phyloP scores from a whole-genome alignment of 1,140 invertebrate species.

The Drosophila albomicans region DNA sequence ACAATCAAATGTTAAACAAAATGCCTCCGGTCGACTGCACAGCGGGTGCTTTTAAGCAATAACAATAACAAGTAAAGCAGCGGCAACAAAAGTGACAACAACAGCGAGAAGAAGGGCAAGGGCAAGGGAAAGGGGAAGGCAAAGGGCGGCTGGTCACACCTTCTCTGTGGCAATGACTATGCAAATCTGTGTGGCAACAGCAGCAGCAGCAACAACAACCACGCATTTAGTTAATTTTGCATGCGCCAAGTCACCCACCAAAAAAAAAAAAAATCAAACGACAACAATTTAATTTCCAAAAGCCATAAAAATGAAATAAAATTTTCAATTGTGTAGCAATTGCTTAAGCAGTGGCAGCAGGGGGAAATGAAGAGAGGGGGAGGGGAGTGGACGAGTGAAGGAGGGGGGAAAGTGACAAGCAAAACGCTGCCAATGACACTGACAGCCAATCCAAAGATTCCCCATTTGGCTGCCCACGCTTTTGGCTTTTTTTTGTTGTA shows the following conservation, averaged over 20 bases:
- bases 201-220: constrained; percentile 11
- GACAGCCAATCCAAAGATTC: constrained; percentile 33
- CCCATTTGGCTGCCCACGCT: neutral
- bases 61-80: constrained; percentile 34
- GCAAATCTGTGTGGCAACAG: constrained; percentile 31
- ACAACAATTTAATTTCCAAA: constrained; percentile 80
- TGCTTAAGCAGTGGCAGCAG: constrained; percentile 28
- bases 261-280: constrained; percentile 12
- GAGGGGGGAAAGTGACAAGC: constrained; percentile 58
- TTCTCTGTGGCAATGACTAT: constrained; percentile 56
- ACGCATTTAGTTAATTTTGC: constrained; percentile 70
- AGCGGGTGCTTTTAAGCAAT: constrained; percentile 44
- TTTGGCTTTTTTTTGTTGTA: neutral
- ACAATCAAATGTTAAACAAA: constrained; percentile 58
- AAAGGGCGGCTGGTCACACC: constrained; percentile 62
- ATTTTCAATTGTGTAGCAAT: constrained; percentile 71
- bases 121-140: too few relatives aligned
- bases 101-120: constrained; percentile 1
- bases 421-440: constrained; percentile 72
- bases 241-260: constrained; percentile 43
- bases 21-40: constrained; percentile 50
- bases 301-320: constrained; percentile 81
- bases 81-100: constrained; percentile 24
- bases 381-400: neutral
- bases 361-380: too few relatives aligned